Evolutionary conservation across 35 echinoderm and acorn worm species (phyloP).

Genomic region (Apostichopus californicus): DNA sequence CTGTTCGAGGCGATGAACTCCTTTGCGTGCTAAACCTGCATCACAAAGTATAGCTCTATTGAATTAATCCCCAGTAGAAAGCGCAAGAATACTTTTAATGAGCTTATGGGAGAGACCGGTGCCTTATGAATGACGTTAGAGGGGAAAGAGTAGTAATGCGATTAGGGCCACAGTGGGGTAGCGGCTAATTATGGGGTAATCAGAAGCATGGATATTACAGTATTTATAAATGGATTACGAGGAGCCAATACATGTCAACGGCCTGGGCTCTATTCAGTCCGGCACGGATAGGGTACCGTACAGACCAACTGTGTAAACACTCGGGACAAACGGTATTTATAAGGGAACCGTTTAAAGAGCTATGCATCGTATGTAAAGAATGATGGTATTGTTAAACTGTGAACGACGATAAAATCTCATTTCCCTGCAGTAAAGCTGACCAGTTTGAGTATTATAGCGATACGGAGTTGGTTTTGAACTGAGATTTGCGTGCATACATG

Average conservation of each 20-base stretch:
- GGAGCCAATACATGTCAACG: conserved; percentile 27
- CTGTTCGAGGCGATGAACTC: conserved; percentile 28
- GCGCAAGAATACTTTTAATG: conserved; percentile 46
- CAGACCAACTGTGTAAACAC: too few species aligned
- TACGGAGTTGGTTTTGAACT: too few species aligned
- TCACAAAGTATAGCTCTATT: conserved; percentile 6
- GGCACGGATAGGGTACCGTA: too few species aligned
- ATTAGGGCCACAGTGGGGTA: conserved; percentile 45
- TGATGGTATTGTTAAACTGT: too few species aligned
- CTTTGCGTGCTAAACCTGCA: conserved; percentile 47
- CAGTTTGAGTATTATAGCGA: too few species aligned
- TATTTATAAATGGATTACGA: conserved; percentile 43
- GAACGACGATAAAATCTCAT: too few species aligned
- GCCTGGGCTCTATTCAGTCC: neutral
- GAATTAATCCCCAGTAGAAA: conserved; percentile 22
- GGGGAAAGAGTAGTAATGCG: conserved; percentile 29
- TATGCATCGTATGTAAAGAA: too few species aligned
- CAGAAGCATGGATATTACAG: conserved; percentile 38
- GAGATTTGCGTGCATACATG: too few species aligned
- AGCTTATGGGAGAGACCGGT: conserved; percentile 29
- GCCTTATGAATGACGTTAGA: conserved; percentile 24
- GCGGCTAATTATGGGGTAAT: conserved; percentile 42
- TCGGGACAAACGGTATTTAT: too few species aligned
- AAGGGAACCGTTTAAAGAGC: too few species aligned
- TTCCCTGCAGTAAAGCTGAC: too few species aligned